Evolutionary conservation across 2,113 vertebrate genomes (phyloP).

Genomic region (Neogobius melanostomus): DNA sequence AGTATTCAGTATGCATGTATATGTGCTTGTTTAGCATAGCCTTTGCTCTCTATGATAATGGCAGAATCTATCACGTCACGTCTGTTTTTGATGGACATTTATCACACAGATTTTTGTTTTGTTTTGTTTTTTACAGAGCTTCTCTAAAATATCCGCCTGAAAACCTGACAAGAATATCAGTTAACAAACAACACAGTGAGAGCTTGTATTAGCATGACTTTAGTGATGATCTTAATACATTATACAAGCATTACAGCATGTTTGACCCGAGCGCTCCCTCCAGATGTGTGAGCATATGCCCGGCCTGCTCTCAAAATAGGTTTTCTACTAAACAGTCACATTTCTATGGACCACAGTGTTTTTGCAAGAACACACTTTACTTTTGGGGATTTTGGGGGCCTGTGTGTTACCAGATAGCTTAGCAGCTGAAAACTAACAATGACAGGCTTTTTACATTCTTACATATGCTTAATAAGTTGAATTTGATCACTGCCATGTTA

Average conservation of each 20-base stretch:
- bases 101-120: slow-evolving; percentile 27
- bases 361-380: not conserved
- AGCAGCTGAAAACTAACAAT: no score
- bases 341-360: not conserved
- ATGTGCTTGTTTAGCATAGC: slow-evolving; percentile 20
- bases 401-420: no score
- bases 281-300: slow-evolving; percentile 9
- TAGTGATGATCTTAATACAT: not conserved
- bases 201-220: not conserved
- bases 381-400: not conserved
- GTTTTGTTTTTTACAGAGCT: not conserved
- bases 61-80: slow-evolving; percentile 31
- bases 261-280: not conserved
- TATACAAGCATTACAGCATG: not conserved
- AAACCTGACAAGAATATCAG: not conserved
- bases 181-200: not conserved
- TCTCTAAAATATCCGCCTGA: not conserved
- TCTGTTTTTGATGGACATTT: slow-evolving; percentile 32
- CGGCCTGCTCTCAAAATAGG: slow-evolving; percentile 12
- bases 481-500: no score
- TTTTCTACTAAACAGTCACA: not conserved
- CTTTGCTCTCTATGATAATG: slow-evolving; percentile 30
- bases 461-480: no score
- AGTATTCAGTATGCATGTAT: slow-evolving; percentile 7
- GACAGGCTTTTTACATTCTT: no score